Evolutionary conservation across 2,797 vertebrate genomes (phyloP), one percentile per base, ranked within the genome.

Genomic region (Mormyrus proboscirostris): DNA sequence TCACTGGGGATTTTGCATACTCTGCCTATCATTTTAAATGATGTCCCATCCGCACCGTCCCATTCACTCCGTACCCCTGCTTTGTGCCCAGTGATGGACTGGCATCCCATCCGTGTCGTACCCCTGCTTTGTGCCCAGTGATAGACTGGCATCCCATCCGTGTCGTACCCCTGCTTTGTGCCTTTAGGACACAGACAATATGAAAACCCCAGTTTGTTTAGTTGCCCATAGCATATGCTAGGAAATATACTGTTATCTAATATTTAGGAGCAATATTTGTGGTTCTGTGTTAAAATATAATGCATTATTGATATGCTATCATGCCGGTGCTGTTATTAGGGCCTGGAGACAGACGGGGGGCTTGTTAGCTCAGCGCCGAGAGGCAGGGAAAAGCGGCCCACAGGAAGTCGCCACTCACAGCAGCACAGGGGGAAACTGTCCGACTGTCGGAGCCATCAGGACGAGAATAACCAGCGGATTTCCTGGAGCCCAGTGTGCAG

Each of bases 211-310:
- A 57, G n/a, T n/a, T 33, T 62, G 57, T 29, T 29, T 47, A 5
- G 41, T 84, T 51, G 91, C 93, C 93, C 53, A 79, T 41, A 92
- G 93, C 93, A 90, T 59, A 93, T 92, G 92, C 90, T 93, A 90
- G 89, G 88, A 91, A 88, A 92, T 91, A 92, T 93, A 91, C 91
- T 93, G 90, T 94, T 94, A 94, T 95, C 94, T 91, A 59, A 90
- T 90, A 93, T 95, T 93, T 95, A 94, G 94, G 90, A 90, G 90
- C 88, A 93, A 94, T 95, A 95, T 94, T 93, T 93, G 69, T 86
- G 90, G 89, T 91, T 44, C n/a, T 69, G 9, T 47, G 59, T 88
- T 73, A 88, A 88, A 49, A 88, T 47, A 51, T 51, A 16, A 88
- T 88, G 87, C 62, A 88, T 88, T 88, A 88, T 88, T 88, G 29